Base-by-base conservation (phyloP, 2,888 invertebrate genomes). In the Pheosia gnoma region DNA sequence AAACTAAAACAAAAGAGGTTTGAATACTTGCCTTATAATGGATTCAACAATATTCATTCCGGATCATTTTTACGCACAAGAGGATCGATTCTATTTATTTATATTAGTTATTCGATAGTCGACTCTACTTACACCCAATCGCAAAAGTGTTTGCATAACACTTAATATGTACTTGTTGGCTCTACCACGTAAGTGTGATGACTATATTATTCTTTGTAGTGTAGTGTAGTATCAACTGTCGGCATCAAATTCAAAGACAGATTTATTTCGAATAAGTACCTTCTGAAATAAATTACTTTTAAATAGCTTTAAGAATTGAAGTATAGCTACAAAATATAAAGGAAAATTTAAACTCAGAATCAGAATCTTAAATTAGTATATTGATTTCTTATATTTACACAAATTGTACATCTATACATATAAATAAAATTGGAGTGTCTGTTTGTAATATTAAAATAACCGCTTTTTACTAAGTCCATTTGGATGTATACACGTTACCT, bases 71-170 rank as follows among this genome's bases (percentile, higher is more conserved):
- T 13, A 39, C 38, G 58, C 51, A 52, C 56, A 60, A 41, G 60
- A 45, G 6, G 59, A 62, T 66, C 53, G 53, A 70, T 66, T 67
- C 7, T 37, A 60, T 65, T 58, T 61, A 56, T 64, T 64, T 54
- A 54, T 58, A 55, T 49, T 56, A 59, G 56, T 36, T 58, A 73
- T 56, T 73, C 59, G 63, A 70, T 62, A 51, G 43, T 45, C 36
- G 52, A 63, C 10, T 61, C 54, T 41, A 65, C 70, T 72, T 67
- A 71, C 69, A 62, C 68, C 57, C 10, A 60, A 63, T 65, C 56
- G 60, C 25, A 65, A 56, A 58, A 53, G 59, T 59, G 41, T 69
- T 74, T 60, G 55, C 58, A 49, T 59, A 71, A 66, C 58, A 41
- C n/a, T 56, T 58, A 25, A 56, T n/a, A 37, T 58, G 37, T 43